Conservation (phyloP, 2,113 vertebrate species). For the Telmatochromis sp. region DNA sequence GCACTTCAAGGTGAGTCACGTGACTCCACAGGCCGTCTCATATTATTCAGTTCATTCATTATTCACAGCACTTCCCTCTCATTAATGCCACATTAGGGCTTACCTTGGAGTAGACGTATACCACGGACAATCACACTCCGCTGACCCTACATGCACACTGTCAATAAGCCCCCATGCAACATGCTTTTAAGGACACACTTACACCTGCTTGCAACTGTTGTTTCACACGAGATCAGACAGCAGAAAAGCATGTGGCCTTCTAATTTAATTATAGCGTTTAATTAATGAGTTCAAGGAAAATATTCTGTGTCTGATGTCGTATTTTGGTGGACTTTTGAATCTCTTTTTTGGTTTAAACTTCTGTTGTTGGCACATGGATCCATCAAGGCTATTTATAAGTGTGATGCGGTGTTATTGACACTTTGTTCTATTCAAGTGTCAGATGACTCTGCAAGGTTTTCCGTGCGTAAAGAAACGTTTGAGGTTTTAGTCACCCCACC, state of each 20-base stretch:
- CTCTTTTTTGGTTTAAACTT: not conserved
- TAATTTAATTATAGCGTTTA: not conserved
- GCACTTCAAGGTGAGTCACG: conserved; percentile 84
- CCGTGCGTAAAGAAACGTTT: not conserved
- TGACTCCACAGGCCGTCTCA: conserved; percentile 1
- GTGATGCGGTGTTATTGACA: not conserved
- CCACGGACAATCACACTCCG: not conserved
- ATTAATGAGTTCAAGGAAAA: not conserved
- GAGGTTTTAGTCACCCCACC: not conserved
- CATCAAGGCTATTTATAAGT: not conserved
- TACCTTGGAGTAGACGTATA: conserved; percentile 4
- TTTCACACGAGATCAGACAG: not conserved
- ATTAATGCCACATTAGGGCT: conserved; percentile 35
- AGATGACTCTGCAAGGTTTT: not conserved
- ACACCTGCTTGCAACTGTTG: not conserved
- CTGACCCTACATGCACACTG: not conserved
- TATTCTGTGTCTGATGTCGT: not conserved
- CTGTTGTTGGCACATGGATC: not conserved
- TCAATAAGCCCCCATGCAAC: not conserved
- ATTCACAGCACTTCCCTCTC: conserved; percentile 37
- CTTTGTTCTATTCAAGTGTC: fast-evolving
- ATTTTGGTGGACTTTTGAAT: not conserved
- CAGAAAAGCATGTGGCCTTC: fast-evolving
- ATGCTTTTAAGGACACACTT: not conserved
- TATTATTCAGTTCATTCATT: conserved; percentile 46